phyloP scores from a whole-genome alignment of 2,888 invertebrate species.

The Sturmia bella region DNA sequence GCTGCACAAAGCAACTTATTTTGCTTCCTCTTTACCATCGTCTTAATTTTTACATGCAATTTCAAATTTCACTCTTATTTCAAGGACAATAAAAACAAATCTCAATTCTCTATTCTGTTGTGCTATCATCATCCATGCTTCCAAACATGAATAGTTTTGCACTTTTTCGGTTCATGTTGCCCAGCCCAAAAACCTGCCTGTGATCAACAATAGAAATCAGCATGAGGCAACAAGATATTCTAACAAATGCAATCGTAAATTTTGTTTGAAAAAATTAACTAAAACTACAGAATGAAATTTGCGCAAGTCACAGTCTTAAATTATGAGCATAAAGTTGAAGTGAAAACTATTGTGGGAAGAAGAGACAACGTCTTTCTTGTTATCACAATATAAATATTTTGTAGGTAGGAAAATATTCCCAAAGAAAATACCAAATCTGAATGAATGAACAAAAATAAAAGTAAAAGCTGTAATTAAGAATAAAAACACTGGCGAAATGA shows the following conservation, averaged over 20 bases:
- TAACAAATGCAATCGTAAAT: constrained; percentile 55
- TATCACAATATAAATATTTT: constrained; percentile 32
- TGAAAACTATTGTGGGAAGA: background rate
- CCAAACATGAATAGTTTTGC: constrained; percentile 51
- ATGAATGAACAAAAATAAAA: constrained; percentile 44
- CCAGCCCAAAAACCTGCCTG: constrained; percentile 31
- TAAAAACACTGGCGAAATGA: background rate
- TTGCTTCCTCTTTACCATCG: background rate
- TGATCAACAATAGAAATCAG: constrained; percentile 59
- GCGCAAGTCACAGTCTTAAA: constrained; percentile 41
- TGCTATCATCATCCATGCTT: constrained; percentile 35
- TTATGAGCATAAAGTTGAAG: constrained; percentile 27
- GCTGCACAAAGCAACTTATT: background rate
- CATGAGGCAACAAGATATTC: constrained; percentile 66
- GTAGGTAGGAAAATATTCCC: constrained; percentile 37
- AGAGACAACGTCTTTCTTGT: constrained; percentile 23
- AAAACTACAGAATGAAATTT: constrained; percentile 44
- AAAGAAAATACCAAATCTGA: constrained; percentile 57
- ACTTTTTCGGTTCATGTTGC: constrained; percentile 24
- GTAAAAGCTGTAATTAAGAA: constrained; percentile 19
- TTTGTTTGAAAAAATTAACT: constrained; percentile 22
- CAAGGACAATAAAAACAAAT: constrained; percentile 62
- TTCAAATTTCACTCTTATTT: constrained; percentile 63
- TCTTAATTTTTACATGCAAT: constrained; percentile 36
- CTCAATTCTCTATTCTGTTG: constrained; percentile 49